Conservation (phyloP, 2,888 invertebrate genomes). For the Myathropa florea region DNA sequence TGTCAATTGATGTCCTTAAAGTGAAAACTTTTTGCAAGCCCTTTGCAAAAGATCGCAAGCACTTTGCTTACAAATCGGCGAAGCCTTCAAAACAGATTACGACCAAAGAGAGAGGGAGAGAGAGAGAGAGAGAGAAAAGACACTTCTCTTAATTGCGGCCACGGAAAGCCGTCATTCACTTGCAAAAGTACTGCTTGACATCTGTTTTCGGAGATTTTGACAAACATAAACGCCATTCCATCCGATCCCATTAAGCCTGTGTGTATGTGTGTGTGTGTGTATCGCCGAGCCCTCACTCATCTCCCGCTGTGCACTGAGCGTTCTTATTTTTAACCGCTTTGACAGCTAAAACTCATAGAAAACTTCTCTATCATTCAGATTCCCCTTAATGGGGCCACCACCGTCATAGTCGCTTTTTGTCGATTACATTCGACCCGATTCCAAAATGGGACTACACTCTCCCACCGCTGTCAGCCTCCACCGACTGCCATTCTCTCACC, state of each 20-base stretch:
- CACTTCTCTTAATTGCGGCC: background rate
- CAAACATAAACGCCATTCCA: background rate
- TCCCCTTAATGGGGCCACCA: constrained; percentile 7
- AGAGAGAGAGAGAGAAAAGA: background rate
- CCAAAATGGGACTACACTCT: constrained; percentile 29
- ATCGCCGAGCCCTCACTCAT: background rate
- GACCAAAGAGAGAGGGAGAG: background rate
- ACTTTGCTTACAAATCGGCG: background rate
- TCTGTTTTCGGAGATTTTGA: background rate
- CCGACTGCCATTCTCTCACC: background rate
- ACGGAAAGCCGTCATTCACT: background rate
- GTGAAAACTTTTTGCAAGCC: background rate
- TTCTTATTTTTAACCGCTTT: constrained; percentile 15
- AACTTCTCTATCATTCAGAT: constrained; percentile 27
- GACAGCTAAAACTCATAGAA: constrained; percentile 15
- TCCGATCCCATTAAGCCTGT: background rate
- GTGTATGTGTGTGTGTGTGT: background rate
- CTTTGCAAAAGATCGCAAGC: background rate
- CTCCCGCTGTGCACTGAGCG: background rate
- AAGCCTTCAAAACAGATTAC: background rate
- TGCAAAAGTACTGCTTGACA: background rate
- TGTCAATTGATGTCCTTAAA: background rate
- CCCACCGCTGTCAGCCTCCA: background rate
- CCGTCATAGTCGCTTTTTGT: constrained; percentile 21
- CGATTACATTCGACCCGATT: constrained; percentile 60